Conservation (phyloP, 2,888 invertebrate species). For the Belgica antarctica region DNA sequence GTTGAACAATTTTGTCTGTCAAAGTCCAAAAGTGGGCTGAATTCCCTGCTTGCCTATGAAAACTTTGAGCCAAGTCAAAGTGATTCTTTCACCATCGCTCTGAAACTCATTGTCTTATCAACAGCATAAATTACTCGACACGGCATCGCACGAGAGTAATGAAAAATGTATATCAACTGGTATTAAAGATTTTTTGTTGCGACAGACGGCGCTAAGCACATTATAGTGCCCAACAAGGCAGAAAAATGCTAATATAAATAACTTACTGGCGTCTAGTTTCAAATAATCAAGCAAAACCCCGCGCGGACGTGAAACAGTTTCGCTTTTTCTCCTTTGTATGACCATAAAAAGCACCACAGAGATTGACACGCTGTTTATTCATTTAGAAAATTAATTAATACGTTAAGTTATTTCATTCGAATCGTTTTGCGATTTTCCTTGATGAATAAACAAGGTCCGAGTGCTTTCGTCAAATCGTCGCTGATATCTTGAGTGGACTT, state of each 20-base stretch:
- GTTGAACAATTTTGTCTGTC: too few relatives aligned
- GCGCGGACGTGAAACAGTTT: not conserved
- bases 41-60: too few relatives aligned
- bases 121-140: not conserved
- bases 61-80: not conserved
- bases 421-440: constrained; percentile 7
- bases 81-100: constrained; percentile 14
- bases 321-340: constrained; percentile 8
- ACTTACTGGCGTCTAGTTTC: constrained; percentile 24
- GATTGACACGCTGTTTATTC: constrained; percentile 33
- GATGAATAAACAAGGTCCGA: too few relatives aligned
- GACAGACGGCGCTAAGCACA: constrained; percentile 39
- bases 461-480: too few relatives aligned
- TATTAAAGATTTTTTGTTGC: constrained; percentile 16
- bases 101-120: not conserved
- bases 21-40: too few relatives aligned
- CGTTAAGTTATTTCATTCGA: constrained; percentile 12
- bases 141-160: not conserved
- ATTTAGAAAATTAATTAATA: constrained; percentile 29
- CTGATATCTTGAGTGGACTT: not conserved
- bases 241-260: not conserved
- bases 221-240: constrained; percentile 12
- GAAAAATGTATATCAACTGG: not conserved
- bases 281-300: constrained; percentile 22
- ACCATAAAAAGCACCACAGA: constrained; percentile 22